These are phyloP conservation scores for Scaptomyza caliginosa DNA, from an alignment of 2,888 invertebrate genomes.

Conservation along the genomic window DNA sequence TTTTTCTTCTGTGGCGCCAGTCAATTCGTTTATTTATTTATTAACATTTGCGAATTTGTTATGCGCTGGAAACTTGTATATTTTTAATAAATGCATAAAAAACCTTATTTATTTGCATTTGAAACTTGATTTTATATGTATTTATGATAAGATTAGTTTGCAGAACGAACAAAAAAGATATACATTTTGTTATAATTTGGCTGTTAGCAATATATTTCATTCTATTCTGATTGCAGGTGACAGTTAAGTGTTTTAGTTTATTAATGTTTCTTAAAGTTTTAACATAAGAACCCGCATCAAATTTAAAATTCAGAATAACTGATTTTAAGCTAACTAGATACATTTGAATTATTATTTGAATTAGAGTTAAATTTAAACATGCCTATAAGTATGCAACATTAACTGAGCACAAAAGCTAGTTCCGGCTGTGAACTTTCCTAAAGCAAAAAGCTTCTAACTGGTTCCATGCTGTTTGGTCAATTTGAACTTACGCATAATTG, in stretches of 20 bases:
- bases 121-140: constrained; percentile 20
- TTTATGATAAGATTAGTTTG: constrained; percentile 33
- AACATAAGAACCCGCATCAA: no score
- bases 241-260: not conserved
- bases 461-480: not conserved
- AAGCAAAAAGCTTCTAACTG: not conserved
- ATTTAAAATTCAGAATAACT: no score
- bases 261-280: not conserved
- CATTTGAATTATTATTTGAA: no score
- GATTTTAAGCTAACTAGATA: no score
- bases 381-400: constrained; percentile 44
- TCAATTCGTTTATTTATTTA: constrained; percentile 35
- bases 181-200: constrained; percentile 2
- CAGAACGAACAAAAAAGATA: constrained; percentile 2
- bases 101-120: constrained; percentile 43
- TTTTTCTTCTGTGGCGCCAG: constrained; percentile 57
- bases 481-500: constrained; percentile 87
- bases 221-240: constrained; percentile 2
- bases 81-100: constrained; percentile 46
- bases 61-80: constrained; percentile 22
- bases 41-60: constrained; percentile 49
- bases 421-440: not conserved
- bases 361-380: no score
- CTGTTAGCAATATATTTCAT: not conserved
- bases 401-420: not conserved